Evolutionary conservation across 2,888 invertebrate species (phyloP).

Genomic region (Pediacus dermestoides): DNA sequence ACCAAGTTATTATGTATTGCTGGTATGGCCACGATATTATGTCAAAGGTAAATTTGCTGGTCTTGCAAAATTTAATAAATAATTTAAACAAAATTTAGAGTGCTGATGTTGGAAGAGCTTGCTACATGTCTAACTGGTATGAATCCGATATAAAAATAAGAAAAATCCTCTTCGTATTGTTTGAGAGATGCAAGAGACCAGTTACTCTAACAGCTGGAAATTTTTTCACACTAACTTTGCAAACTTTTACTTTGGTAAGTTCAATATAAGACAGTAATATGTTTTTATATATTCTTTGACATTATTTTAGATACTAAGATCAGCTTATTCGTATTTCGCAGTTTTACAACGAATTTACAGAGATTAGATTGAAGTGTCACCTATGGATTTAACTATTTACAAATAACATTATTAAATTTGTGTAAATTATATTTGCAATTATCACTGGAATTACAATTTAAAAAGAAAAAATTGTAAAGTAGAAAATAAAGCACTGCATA

Average conservation of each 20-base stretch:
- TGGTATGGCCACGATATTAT: slow-evolving; percentile 19
- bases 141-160: slow-evolving; percentile 43
- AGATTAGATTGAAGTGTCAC: neutral
- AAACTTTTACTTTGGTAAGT: slow-evolving; percentile 45
- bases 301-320: slow-evolving; percentile 12
- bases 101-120: slow-evolving; percentile 42
- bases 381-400: neutral
- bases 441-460: too few species aligned
- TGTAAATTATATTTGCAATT: too few species aligned
- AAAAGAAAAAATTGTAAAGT: too few species aligned
- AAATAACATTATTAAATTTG: neutral
- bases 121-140: slow-evolving; percentile 47
- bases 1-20: slow-evolving; percentile 17
- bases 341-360: slow-evolving; percentile 13
- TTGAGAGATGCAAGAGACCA: slow-evolving; percentile 51
- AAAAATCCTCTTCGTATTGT: slow-evolving; percentile 46
- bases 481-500: too few species aligned
- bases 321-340: slow-evolving; percentile 15
- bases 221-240: slow-evolving; percentile 51
- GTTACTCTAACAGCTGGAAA: slow-evolving; percentile 49
- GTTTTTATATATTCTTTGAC: slow-evolving; percentile 42
- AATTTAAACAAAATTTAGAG: slow-evolving; percentile 42
- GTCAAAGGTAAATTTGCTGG: slow-evolving; percentile 12
- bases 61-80: neutral
- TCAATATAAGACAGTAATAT: neutral